phyloP scores from a whole-genome alignment of 1,140 invertebrate species.

The Mesaphorura yosii region DNA sequence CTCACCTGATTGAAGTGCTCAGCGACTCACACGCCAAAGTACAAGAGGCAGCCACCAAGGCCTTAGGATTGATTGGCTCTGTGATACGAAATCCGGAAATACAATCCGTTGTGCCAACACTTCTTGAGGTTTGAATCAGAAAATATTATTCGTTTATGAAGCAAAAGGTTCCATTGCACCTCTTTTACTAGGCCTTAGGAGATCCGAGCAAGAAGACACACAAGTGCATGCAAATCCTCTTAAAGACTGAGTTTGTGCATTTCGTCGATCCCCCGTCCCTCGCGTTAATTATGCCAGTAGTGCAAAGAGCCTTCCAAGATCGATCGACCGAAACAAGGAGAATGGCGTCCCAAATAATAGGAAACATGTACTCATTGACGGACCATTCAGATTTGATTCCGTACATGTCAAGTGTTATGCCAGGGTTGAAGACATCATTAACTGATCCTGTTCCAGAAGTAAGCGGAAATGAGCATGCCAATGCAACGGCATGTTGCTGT shows the following conservation, averaged over 20 bases:
- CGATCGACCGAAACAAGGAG: conserved; percentile 93
- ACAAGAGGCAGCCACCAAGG: conserved; percentile 90
- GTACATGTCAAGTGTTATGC: conserved; percentile 92
- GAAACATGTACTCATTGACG: conserved; percentile 98
- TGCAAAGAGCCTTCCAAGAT: conserved; percentile 92
- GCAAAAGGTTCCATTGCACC: conserved; percentile 43
- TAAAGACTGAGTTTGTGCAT: conserved; percentile 97
- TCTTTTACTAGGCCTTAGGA: conserved; percentile 78
- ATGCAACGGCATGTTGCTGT: neutral
- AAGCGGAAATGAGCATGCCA: no score
- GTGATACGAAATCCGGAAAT: conserved; percentile 99
- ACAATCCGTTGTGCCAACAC: conserved; percentile 41
- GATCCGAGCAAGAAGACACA: conserved; percentile 95
- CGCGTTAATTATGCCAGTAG: conserved; percentile 97
- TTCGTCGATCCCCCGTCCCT: conserved; percentile 98
- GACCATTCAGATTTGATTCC: conserved; percentile 97
- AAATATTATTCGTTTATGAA: neutral
- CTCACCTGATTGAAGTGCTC: conserved; percentile 89
- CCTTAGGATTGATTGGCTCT: conserved; percentile 89
- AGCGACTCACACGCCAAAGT: conserved; percentile 97
- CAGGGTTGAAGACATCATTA: conserved; percentile 88
- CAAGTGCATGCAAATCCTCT: conserved; percentile 73
- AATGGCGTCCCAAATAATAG: conserved; percentile 98
- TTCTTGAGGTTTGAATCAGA: no score
- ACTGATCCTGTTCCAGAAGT: conserved; percentile 96